Evolutionary conservation across 2,888 invertebrate genomes (phyloP), one percentile per base, ranked within the genome.

Genomic region (Bugula neritina): DNA sequence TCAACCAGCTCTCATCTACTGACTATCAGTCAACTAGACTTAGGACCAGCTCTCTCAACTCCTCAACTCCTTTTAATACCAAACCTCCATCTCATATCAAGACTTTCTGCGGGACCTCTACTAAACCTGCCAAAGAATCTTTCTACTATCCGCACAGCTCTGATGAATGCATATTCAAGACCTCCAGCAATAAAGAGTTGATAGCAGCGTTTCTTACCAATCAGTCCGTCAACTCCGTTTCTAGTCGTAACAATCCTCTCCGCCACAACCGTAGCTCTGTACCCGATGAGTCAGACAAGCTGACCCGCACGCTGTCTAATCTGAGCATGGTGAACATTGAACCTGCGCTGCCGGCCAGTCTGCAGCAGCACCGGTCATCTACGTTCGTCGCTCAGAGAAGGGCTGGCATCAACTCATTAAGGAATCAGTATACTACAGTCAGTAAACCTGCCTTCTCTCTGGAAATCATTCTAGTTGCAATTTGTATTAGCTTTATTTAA

Each of bases 331-430:
- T 27, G 31, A 63, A 21, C 31, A 25, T 63, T 63, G 63, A 63
- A 10, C 63, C 63, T 2, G 10, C 27, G 27, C 63, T 63, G 31
- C 63, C 63, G 2, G 31, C 63, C 27, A 31, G 31, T 27, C 34
- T 29, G 17, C 21, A 10, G 5, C 43, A 27, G 27, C 63, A 63
- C 10, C 2, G 63, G 3, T 63, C 63, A 3, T 63, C 63, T 13
- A 63, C 63, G 31, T 63, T 63, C 27, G 31, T 63, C 13, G 63
- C 31, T 10, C 63, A 63, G 63, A 63, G 31, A n/a, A 63, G 63
- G 27, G 31, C 27, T 10, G 31, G 27, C 17, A 13, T 31, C 5
- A 27, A 63, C 25, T 31, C 27, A 27, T 2, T 31, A 13, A 63
- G 31, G 25, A 29, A 63, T 31, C 63, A 63, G 17, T 63, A 29